Percentiles rank a stretch among this genome's conserved stretches.
These are phyloP conservation scores for Jacana jacana DNA, from an alignment of 2,113 vertebrate species.

Conservation along the genomic window DNA sequence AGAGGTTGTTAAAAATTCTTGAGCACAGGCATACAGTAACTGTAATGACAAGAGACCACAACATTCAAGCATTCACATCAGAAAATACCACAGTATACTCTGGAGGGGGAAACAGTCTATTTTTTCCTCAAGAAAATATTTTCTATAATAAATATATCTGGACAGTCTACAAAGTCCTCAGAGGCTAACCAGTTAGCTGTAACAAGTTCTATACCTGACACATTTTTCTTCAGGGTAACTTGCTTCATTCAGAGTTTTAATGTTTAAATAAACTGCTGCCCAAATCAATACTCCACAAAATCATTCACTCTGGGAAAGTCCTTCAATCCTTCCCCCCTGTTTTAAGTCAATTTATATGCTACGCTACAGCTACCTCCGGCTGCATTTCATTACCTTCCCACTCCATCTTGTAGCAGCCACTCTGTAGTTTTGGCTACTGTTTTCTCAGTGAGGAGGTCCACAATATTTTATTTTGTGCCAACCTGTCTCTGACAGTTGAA, in stretches of 20 bases:
- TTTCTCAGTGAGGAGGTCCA: neutral
- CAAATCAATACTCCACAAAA: constrained; percentile 77
- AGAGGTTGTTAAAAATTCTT: neutral
- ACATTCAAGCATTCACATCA: constrained; percentile 23
- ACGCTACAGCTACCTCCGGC: constrained; percentile 22
- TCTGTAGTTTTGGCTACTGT: neutral
- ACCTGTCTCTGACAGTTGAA: neutral
- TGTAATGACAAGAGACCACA: constrained; percentile 22
- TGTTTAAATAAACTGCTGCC: constrained; percentile 82
- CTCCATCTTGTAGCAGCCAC: constrained; percentile 18
- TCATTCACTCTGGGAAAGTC: constrained; percentile 71
- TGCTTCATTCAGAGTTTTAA: constrained; percentile 79
- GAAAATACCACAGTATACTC: constrained; percentile 41
- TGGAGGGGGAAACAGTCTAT: constrained; percentile 44
- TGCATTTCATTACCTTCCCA: constrained; percentile 59
- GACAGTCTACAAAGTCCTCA: constrained; percentile 78
- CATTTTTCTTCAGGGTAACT: constrained; percentile 80
- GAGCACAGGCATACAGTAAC: neutral
- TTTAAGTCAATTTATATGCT: constrained; percentile 62
- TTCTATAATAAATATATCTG: constrained; percentile 77
- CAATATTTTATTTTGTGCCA: neutral
- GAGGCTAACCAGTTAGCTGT: constrained; percentile 71
- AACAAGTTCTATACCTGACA: constrained; percentile 78
- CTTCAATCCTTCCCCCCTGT: constrained; percentile 68
- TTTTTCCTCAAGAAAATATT: constrained; percentile 68